Conservation (phyloP, 2,888 invertebrate genomes). For the Empis stercorea region DNA sequence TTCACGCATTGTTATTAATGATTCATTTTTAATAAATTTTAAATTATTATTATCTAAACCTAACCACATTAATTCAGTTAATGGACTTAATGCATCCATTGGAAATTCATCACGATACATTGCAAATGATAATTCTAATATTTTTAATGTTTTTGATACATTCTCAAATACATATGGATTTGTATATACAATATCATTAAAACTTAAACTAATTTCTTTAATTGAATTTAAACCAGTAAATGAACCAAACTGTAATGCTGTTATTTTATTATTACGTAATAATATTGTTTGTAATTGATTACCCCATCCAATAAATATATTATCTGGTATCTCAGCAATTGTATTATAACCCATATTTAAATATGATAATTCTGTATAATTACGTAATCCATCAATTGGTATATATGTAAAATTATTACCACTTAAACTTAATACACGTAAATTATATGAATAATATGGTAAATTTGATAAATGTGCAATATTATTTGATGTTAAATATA, state of each 20-base stretch:
- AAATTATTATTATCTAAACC: slow-evolving; percentile 82
- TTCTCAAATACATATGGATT: slow-evolving; percentile 69
- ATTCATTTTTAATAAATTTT: slow-evolving; percentile 55
- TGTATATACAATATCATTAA: slow-evolving; percentile 75
- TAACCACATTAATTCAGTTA: slow-evolving; percentile 66
- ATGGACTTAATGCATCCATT: slow-evolving; percentile 57
- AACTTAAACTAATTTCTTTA: slow-evolving; percentile 79
- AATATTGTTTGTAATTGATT: slow-evolving; percentile 65
- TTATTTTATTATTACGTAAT: slow-evolving; percentile 71
- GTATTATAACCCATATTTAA: slow-evolving; percentile 81
- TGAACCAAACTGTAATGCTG: slow-evolving; percentile 54
- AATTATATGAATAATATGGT: slow-evolving; percentile 41
- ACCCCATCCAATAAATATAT: slow-evolving; percentile 69
- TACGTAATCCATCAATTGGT: slow-evolving; percentile 54
- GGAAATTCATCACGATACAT: slow-evolving; percentile 69
- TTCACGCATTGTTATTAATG: slow-evolving; percentile 53
- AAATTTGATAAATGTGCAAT: slow-evolving; percentile 46
- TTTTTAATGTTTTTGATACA: slow-evolving; percentile 61
- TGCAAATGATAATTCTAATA: slow-evolving; percentile 75
- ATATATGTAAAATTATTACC: slow-evolving; percentile 66
- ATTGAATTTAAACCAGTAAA: slow-evolving; percentile 63
- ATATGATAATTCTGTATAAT: slow-evolving; percentile 66
- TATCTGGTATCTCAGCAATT: slow-evolving; percentile 61
- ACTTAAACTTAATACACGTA: slow-evolving; percentile 66
- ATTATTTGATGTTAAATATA: slow-evolving; percentile 72